Base-by-base conservation (phyloP, 2,113 vertebrate species). In the Laticauda laticaudata region DNA sequence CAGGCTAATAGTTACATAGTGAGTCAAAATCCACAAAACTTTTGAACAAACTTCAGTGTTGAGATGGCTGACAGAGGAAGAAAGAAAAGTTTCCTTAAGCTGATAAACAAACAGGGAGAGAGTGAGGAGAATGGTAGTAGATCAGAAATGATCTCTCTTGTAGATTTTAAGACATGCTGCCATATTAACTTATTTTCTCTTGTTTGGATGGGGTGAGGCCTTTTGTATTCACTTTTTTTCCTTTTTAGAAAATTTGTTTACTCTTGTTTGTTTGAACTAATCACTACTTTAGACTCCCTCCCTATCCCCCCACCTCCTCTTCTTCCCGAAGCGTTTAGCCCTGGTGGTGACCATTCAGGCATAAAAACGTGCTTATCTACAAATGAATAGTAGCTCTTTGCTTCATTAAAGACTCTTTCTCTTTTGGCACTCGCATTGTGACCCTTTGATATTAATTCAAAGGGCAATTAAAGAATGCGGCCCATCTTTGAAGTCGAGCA, bases 401-500 rank as follows among this genome's bases (percentile, higher is more conserved):
- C 98, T 99, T 99, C 99, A 99, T 99, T 99, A 99, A 99, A 99
- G 98, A 98, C 97, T 98, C 99, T 99, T 99, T 99, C 98, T 99
- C 98, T 98, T 98, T 98, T 99, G 98, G 98, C 99, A 99, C 98
- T 98, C 98, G 97, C 98, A 99, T 99, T 99, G 99, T 99, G 99
- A 99, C 99, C 98, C 98, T 98, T 99, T 99, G 98, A 99, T 99
- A 99, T 99, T 99, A 99, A 99, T 99, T 99, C 99, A 99, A 99
- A 99, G 99, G 99, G 99, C 99, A 99, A 99, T 99, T 99, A 99
- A 99, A 99, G 99, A 99, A 99, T 99, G 99, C 99, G 98, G 97
- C 97, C 98, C 98, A 99, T 99, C 99, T 99, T 99, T 99, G 99
- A 99, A 99, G 99, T 99, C 97, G 98, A 97, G 97, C 98, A 98